Conservation (phyloP, 2,113 vertebrate species). For the Thamnaconus septentrionalis region DNA sequence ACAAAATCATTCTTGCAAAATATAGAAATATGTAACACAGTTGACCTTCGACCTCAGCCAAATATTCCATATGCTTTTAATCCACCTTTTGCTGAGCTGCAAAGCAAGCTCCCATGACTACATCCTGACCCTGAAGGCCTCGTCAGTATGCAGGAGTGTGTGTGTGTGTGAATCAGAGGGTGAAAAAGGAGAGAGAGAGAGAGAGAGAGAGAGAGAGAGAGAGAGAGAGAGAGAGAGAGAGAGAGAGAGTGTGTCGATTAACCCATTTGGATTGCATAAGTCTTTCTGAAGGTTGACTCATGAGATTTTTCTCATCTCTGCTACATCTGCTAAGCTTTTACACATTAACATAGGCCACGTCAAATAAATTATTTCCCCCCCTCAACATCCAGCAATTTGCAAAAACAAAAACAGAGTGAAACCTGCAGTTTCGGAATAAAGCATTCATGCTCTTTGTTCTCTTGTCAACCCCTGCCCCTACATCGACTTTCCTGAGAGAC, state of each 20-base stretch:
- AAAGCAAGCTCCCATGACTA: conserved; percentile 24
- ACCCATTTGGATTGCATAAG: conserved; percentile 4
- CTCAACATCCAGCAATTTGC: neutral
- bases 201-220: too few species aligned
- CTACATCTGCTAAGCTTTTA: neutral
- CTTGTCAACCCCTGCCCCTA: neutral
- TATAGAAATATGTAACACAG: too few species aligned
- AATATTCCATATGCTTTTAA: conserved; percentile 25
- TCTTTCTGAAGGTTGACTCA: conserved; percentile 13
- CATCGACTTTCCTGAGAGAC: conserved; percentile 6
- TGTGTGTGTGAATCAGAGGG: neutral
- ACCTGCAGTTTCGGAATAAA: neutral
- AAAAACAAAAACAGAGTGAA: conserved; percentile 5
- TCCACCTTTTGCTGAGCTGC: conserved; percentile 32
- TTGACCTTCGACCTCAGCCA: neutral
- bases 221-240: neutral
- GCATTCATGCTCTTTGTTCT: conserved; percentile 5
- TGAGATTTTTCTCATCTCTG: neutral
- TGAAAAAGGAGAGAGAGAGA: neutral
- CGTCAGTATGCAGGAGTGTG: conserved; percentile 20
- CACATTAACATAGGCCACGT: neutral
- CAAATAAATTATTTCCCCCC: neutral
- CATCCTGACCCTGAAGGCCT: conserved; percentile 30
- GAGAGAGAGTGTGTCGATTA: too few species aligned
- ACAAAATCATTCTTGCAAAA: too few species aligned